A percentile compares a stretch with the other conserved stretches of the same genome.
Conservation (phyloP, 2,797 vertebrate species). For the Setipinna tenuifilis region DNA sequence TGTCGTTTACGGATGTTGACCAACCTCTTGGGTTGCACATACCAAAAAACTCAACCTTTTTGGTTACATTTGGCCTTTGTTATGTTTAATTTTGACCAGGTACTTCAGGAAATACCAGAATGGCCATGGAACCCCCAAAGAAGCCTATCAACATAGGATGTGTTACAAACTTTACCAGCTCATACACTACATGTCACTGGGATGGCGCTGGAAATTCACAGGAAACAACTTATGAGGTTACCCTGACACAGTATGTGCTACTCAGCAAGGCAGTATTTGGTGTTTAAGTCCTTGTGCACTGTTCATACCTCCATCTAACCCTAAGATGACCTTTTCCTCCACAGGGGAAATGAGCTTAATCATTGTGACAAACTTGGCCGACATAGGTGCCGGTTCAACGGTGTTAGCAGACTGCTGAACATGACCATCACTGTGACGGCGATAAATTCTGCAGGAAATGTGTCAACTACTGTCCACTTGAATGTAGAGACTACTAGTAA, state of each 20-base stretch:
- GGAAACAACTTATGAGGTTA: neutral
- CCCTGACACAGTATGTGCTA: neutral
- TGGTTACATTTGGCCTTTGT: neutral
- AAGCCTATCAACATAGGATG: neutral
- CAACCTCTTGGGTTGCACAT: no score
- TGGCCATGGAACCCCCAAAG: neutral
- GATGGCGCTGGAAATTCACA: neutral
- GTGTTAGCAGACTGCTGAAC: neutral
- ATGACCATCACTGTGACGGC: neutral
- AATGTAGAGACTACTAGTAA: neutral
- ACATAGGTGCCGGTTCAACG: neutral
- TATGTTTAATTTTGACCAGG: neutral
- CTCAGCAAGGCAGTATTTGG: no score
- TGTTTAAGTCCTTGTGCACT: no score
- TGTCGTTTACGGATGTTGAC: no score
- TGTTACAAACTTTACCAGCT: no score
- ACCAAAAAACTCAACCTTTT: no score
- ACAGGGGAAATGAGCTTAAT: no score
- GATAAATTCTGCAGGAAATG: neutral
- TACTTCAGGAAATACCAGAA: neutral
- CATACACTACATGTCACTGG: neutral
- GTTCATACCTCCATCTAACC: no score
- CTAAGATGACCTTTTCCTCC: no score
- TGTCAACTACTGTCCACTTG: slow-evolving; percentile 3
- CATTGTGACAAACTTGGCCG: neutral